These are phyloP conservation scores for Atta cephalotes DNA, from an alignment of 1,140 invertebrate species.

Conservation along the genomic window DNA sequence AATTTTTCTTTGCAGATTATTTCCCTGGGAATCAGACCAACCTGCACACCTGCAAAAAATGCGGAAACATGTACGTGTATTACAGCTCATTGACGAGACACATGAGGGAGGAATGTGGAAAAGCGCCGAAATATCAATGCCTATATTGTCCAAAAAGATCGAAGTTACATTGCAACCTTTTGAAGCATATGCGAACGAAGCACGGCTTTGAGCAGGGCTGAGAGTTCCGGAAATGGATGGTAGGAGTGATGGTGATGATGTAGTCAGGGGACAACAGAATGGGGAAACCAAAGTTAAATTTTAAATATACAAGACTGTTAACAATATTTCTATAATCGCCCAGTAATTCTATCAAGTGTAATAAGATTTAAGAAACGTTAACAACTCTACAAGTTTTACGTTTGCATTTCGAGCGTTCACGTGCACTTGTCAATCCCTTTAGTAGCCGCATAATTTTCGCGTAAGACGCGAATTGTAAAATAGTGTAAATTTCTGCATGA, in stretches of 20 bases:
- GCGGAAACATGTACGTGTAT: constrained; percentile 85
- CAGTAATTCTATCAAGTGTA: background rate
- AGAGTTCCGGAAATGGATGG: background rate
- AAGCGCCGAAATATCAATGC: constrained; percentile 85
- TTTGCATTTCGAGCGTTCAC: background rate
- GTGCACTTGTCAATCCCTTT: background rate
- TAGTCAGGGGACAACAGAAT: background rate
- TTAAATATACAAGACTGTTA: constrained; percentile 13
- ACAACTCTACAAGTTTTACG: background rate
- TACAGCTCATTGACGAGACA: constrained; percentile 84
- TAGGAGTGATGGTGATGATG: background rate
- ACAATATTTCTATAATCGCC: background rate
- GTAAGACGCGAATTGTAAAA: constrained; percentile 49
- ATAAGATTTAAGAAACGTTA: background rate
- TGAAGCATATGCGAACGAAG: constrained; percentile 81
- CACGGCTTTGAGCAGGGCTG: constrained; percentile 62
- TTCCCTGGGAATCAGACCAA: constrained; percentile 32
- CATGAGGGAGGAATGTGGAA: constrained; percentile 85
- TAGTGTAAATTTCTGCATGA: constrained; percentile 44
- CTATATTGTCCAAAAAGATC: constrained; percentile 83
- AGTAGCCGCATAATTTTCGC: background rate
- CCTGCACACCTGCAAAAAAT: constrained; percentile 78
- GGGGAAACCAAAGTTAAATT: background rate
- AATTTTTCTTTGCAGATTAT: constrained; percentile 72
- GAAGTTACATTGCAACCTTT: constrained; percentile 82